Base-by-base conservation (phyloP, 2,113 vertebrate species). In the Periophthalmodon schlosseri region DNA sequence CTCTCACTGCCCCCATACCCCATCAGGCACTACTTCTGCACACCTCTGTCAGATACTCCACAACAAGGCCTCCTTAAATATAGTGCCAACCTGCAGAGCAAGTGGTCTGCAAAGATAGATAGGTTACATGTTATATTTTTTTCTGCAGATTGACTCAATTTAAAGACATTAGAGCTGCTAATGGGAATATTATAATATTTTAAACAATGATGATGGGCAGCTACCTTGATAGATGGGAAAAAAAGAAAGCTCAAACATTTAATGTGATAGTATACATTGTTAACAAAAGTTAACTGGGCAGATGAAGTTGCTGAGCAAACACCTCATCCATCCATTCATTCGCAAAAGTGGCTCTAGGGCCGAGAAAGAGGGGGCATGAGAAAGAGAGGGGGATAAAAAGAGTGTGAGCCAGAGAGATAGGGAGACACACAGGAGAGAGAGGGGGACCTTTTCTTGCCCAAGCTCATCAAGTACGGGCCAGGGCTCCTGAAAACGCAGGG, bases 401-500 rank as follows among this genome's bases (percentile, higher is more conserved):
- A 75, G 77, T 71, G 54, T 60, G 50, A 75, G 73, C 84, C 80
- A 70, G 76, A 36, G 81, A 69, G 76, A 86, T 85, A 91, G 80
- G 52, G 78, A 88, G 69, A 87, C 76, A 84, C 76, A 85, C 23
- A 69, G 58, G 87, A 95, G 95, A 96, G 95, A 94, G 92, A 88
- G 65, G 7, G n/a, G 4, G 93, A 94, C 91, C 94, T 95, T 91
- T 96, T 97, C 97, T 98, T 98, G 95, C 97, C 95, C 95, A 97
- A 96, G 94, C 96, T 93, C 96, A 98, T 99, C 97, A 98, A 96
- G 95, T 96, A 96, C 95, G 95, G 96, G 94, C 97, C 97, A 99
- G 92, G 96, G 96, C 95, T 95, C 89, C 94, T 98, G 96, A 99
- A 99, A 98, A 97, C 95, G 95, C 83, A 92, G 91, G 96, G 96